Conservation (phyloP, 2,113 vertebrate genomes). For the Planiliza haematocheilus region DNA sequence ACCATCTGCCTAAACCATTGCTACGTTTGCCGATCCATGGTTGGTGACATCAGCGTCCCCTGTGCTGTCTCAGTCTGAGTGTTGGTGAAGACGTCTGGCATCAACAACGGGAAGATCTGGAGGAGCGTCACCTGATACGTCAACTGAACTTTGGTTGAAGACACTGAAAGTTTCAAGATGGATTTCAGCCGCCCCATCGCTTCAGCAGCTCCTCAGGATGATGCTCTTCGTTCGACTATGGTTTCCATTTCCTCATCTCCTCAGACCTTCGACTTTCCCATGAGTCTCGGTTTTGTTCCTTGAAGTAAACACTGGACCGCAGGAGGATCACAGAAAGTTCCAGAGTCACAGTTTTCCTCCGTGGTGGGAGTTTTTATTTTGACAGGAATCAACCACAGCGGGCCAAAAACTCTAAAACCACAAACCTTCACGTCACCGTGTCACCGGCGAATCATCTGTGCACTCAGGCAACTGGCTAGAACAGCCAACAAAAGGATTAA, state of each 20-base stretch:
- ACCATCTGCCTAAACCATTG: conserved; percentile 40
- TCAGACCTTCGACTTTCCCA: background rate
- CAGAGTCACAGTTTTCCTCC: background rate
- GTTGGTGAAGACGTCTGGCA: background rate
- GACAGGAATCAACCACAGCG: background rate
- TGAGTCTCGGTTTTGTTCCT: conserved; percentile 19
- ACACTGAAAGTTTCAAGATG: background rate
- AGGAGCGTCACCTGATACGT: background rate
- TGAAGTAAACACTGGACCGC: conserved; percentile 33
- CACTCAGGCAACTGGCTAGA: background rate
- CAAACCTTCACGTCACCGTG: conserved; percentile 1
- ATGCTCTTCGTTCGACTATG: background rate
- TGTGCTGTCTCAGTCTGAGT: background rate
- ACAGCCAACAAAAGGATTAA: background rate
- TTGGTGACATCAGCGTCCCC: conserved; percentile 8
- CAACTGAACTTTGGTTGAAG: background rate
- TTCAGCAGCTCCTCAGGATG: background rate
- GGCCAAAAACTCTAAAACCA: background rate
- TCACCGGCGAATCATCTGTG: background rate
- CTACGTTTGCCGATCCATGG: conserved; percentile 1
- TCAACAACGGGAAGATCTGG: background rate
- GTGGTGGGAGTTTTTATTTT: conserved; percentile 9
- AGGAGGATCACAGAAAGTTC: conserved; percentile 11
- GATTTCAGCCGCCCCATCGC: background rate
- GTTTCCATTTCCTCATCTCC: conserved; percentile 14